Conservation (phyloP, 2,888 invertebrate species). For the Conops quadrifasciatus region DNA sequence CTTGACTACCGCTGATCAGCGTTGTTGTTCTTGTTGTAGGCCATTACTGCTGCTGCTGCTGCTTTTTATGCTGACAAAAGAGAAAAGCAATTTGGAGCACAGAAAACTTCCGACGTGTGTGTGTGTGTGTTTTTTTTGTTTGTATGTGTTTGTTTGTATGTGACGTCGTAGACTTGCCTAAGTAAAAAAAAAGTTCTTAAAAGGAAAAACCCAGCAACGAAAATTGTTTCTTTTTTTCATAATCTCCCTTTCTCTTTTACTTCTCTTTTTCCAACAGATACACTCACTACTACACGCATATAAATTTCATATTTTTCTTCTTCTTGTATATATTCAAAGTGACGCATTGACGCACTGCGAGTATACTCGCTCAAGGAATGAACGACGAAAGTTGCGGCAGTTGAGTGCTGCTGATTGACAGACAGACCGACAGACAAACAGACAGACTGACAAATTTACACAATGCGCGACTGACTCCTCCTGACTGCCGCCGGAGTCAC, state of each 20-base stretch:
- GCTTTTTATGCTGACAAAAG: not conserved
- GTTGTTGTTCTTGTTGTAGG: not conserved
- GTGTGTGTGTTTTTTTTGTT: not conserved
- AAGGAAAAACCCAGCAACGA: not conserved
- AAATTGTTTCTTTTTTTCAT: not conserved
- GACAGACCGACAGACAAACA: constrained; percentile 1
- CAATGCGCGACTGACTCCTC: too few species aligned
- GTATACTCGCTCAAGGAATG: not conserved
- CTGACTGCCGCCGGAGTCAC: too few species aligned
- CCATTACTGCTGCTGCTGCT: constrained; percentile 3
- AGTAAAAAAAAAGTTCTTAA: not conserved
- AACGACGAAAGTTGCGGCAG: not conserved
- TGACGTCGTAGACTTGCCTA: not conserved
- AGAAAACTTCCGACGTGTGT: not conserved
- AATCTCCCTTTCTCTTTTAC: not conserved
- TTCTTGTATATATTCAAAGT: not conserved
- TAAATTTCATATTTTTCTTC: not conserved
- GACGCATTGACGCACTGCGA: not conserved
- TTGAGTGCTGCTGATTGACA: not conserved
- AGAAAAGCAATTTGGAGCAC: constrained; percentile 1
- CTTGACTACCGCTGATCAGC: not conserved
- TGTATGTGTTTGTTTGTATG: constrained; percentile 13
- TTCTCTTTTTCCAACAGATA: not conserved
- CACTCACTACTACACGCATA: not conserved
- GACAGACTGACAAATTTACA: too few species aligned